phyloP scores from a whole-genome alignment of 2,113 vertebrate genomes.

The Parus major region DNA sequence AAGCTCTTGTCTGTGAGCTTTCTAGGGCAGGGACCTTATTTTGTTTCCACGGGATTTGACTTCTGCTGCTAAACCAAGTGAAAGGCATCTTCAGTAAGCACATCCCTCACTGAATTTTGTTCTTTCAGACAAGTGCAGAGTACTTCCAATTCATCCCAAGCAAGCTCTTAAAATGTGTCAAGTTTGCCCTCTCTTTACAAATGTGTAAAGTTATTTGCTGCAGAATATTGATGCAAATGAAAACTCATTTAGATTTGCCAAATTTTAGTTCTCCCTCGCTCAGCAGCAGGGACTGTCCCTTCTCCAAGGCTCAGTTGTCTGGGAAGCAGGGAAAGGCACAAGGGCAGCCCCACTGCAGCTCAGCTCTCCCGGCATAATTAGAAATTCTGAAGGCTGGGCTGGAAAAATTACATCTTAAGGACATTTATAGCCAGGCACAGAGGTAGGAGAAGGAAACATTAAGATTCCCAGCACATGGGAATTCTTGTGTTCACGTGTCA shows the following conservation, averaged over 20 bases:
- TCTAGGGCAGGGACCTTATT: background rate
- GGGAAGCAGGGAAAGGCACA: background rate
- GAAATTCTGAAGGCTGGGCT: background rate
- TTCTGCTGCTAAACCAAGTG: background rate
- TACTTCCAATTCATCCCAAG: background rate
- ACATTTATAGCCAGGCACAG: background rate
- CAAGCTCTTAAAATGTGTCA: background rate
- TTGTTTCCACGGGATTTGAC: background rate
- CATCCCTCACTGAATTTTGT: background rate
- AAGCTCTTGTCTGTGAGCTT: background rate
- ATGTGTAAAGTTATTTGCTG: background rate
- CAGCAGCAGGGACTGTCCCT: constrained; percentile 7
- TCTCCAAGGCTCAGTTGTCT: constrained; percentile 1
- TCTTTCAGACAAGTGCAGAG: background rate
- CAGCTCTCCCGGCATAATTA: background rate
- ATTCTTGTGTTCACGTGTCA: background rate
- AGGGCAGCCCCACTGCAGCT: background rate
- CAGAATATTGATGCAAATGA: background rate
- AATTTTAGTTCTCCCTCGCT: background rate
- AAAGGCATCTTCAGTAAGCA: background rate
- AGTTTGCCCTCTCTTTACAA: background rate
- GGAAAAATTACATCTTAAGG: constrained; percentile 29
- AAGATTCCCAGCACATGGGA: constrained; percentile 33
- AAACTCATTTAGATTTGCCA: constrained; percentile 8
- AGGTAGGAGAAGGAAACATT: background rate